phyloP scores from a whole-genome alignment of 2,797 vertebrate species.

The Pseudopleuronectes americanus region DNA sequence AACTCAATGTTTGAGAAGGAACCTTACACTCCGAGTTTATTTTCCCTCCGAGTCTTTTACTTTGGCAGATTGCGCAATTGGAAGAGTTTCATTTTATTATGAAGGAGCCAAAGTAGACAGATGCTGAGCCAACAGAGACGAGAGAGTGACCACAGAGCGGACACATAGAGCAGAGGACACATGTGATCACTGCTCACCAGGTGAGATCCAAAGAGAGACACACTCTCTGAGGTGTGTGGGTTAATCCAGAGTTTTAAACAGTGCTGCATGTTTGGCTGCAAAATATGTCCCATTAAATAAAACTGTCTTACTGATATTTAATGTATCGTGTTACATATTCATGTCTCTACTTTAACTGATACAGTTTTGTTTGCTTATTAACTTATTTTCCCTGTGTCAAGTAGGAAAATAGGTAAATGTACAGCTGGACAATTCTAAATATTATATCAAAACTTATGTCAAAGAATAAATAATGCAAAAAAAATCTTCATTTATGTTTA shows the following conservation, averaged over 20 bases:
- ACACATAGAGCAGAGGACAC: background rate
- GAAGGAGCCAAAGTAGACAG: conserved; percentile 17
- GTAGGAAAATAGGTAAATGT: background rate
- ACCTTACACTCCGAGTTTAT: background rate
- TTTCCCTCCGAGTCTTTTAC: background rate
- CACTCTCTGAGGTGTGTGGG: too few species aligned
- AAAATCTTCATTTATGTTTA: too few species aligned
- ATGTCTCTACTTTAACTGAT: background rate
- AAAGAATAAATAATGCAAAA: too few species aligned
- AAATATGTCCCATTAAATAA: background rate
- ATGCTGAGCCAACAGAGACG: background rate
- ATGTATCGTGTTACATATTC: background rate
- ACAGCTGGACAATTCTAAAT: too few species aligned
- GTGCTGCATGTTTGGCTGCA: background rate
- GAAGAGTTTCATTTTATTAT: conserved; percentile 22
- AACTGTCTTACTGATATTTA: background rate
- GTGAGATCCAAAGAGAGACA: background rate
- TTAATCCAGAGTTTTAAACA: background rate
- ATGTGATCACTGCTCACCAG: background rate
- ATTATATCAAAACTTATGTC: too few species aligned
- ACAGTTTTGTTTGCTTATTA: background rate
- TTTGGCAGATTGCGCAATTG: conserved; percentile 1
- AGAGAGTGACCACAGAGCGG: background rate
- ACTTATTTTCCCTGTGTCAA: background rate
- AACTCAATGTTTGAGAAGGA: too few species aligned